A percentile compares a stretch with the other conserved stretches of the same genome.
phyloP scores from a whole-genome alignment of 2,888 invertebrate species.

The Synanthedon tipuliformis region DNA sequence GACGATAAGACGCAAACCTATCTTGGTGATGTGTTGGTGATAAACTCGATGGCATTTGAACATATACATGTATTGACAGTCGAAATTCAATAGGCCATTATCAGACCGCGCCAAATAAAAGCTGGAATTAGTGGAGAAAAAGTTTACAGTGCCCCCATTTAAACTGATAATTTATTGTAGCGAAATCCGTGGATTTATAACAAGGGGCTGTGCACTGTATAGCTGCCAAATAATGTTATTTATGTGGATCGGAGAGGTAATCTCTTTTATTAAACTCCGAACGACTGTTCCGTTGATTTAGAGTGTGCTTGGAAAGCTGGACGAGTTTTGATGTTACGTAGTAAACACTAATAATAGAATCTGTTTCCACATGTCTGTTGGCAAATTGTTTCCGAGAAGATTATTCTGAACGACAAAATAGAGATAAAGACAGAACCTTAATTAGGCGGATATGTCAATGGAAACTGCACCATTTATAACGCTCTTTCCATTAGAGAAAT shows the following conservation, averaged over 20 bases:
- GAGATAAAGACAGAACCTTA: too few species aligned
- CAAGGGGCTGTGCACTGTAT: slow-evolving; percentile 9
- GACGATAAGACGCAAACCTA: not conserved
- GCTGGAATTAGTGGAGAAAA: slow-evolving; percentile 9
- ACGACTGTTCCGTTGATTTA: slow-evolving; percentile 5
- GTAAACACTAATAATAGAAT: too few species aligned
- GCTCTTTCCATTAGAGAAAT: too few species aligned
- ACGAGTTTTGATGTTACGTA: too few species aligned
- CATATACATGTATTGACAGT: slow-evolving; percentile 12
- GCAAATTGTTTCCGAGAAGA: too few species aligned
- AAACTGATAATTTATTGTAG: slow-evolving; percentile 12
- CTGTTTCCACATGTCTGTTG: too few species aligned
- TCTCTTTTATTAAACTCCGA: slow-evolving; percentile 6
- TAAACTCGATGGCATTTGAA: slow-evolving; percentile 1
- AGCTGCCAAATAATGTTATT: slow-evolving; percentile 23
- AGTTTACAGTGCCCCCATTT: slow-evolving; percentile 10
- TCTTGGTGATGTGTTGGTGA: too few species aligned
- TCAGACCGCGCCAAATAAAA: slow-evolving; percentile 8
- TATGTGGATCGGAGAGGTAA: slow-evolving; percentile 20
- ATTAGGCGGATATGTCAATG: too few species aligned
- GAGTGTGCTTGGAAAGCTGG: slow-evolving; percentile 2
- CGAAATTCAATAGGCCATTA: slow-evolving; percentile 12
- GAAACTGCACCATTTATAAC: too few species aligned
- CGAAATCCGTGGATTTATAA: slow-evolving; percentile 21
- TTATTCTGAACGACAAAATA: too few species aligned